phyloP scores from a whole-genome alignment of 2,888 invertebrate species.

The Zaprionus bogoriensis region DNA sequence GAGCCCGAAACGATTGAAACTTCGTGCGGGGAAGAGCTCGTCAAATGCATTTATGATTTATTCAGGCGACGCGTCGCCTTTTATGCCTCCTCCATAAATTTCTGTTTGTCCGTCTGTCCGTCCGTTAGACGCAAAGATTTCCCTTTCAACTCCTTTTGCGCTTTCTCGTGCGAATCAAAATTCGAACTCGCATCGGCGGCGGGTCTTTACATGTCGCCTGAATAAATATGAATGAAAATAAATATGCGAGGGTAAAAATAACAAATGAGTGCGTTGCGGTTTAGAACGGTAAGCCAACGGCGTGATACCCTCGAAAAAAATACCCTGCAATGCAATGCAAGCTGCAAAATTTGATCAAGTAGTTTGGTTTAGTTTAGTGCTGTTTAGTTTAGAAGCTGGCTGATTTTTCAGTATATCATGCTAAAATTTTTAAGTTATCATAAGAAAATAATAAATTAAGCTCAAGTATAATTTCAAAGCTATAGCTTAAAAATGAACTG shows the following conservation, averaged over 20 bases:
- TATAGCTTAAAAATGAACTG: too few relatives aligned
- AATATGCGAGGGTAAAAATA: slow-evolving; percentile 17
- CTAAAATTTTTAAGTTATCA: too few relatives aligned
- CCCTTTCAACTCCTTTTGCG: background rate
- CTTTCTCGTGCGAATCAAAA: background rate
- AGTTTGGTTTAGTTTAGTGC: too few relatives aligned
- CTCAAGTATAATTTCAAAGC: too few relatives aligned
- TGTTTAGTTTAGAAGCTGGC: too few relatives aligned
- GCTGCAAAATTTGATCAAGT: too few relatives aligned
- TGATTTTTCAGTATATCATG: too few relatives aligned
- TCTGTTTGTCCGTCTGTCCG: background rate
- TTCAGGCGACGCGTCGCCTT: slow-evolving; percentile 27
- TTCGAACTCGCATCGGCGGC: background rate
- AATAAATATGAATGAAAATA: slow-evolving; percentile 26
- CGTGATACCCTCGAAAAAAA: background rate
- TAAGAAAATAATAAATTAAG: too few relatives aligned
- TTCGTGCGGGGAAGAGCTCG: slow-evolving; percentile 26
- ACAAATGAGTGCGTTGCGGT: background rate
- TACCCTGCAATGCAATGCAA: too few relatives aligned
- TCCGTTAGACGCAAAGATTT: background rate
- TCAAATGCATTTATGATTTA: slow-evolving; percentile 54
- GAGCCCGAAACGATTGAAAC: slow-evolving; percentile 24
- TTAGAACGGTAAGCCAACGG: background rate
- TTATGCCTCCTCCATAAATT: slow-evolving; percentile 5
- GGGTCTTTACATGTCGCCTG: slow-evolving; percentile 3